phyloP scores from a whole-genome alignment of 1,140 invertebrate species.

The Mactra quadrangularis region DNA sequence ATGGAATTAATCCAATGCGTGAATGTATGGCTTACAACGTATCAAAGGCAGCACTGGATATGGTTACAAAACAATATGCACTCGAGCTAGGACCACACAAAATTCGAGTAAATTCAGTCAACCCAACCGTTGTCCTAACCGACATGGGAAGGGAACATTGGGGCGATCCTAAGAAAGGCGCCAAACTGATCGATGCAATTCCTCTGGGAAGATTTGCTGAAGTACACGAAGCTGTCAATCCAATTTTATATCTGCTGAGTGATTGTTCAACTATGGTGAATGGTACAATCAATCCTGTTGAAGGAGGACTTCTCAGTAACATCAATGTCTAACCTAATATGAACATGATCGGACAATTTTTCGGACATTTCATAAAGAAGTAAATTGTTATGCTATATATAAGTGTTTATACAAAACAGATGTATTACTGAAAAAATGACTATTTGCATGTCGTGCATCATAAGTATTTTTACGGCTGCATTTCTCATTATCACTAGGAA shows the following conservation, averaged over 20 bases:
- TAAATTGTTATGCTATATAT: background rate
- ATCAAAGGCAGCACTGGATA: slow-evolving; percentile 86
- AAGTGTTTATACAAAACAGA: background rate
- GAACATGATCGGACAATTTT: background rate
- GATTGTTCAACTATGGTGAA: slow-evolving; percentile 92
- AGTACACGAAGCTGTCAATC: slow-evolving; percentile 90
- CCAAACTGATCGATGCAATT: slow-evolving; percentile 88
- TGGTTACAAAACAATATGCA: slow-evolving; percentile 88
- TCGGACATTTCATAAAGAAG: background rate
- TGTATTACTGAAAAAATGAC: too few relatives aligned
- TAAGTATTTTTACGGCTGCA: too few relatives aligned
- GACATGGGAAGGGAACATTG: slow-evolving; percentile 91
- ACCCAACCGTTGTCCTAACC: slow-evolving; percentile 93
- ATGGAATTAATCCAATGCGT: slow-evolving; percentile 87
- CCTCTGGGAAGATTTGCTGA: slow-evolving; percentile 87
- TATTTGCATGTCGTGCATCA: too few relatives aligned
- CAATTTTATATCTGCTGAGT: slow-evolving; percentile 91
- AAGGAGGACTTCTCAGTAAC: slow-evolving; percentile 91
- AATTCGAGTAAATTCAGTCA: slow-evolving; percentile 94
- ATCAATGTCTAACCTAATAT: slow-evolving; percentile 85
- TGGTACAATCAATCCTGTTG: slow-evolving; percentile 90
- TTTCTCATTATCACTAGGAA: too few relatives aligned
- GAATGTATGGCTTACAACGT: slow-evolving; percentile 91
- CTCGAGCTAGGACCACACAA: slow-evolving; percentile 92
- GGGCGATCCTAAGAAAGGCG: slow-evolving; percentile 89